Base-by-base conservation (phyloP, 2,888 invertebrate genomes). In the Drosophila gaucha region DNA sequence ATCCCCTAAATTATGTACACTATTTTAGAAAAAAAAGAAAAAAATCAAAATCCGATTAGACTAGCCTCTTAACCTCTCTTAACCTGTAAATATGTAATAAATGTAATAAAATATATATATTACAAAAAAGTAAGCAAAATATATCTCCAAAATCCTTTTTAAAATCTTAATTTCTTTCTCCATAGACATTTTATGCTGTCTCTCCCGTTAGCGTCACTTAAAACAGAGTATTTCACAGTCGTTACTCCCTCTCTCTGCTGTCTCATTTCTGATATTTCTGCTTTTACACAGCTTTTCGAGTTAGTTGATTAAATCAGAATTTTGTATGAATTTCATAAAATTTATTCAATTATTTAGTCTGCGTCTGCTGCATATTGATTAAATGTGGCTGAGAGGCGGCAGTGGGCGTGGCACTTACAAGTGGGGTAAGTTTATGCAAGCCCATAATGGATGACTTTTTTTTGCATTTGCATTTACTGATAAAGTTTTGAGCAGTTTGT, bases 391-490 rank as follows among this genome's bases (percentile, higher is more conserved):
- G 20, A 14, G 16, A 12, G 28, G 24, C 10, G 18, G 5, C n/a
- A 10, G 14, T 33, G 33, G 47, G 38, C 18, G 20, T 46, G 46
- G 22, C n/a, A n/a, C 12, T 4, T 8, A 6, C 2, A 31, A 16
- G 3, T 16, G 47, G 22, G 16, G 20, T 18, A n/a, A n/a, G 18
- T 6, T 54, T 38, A 55, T 62, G 54, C 30, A 68, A 60, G 49
- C 38, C 54, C 38, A 64, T 38, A 65, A 57, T 49, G 55, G 14
- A 16, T 8, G 10, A 8, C 36, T 16, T 35, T 39, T 28, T 46
- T 18, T 38, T 30, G n/a, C n/a, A n/a, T 18, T 30, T 44, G 22
- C 33, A 36, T 70, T 26, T 54, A 10, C 35, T 39, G 46, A 41
- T 41, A 22, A 36, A 36, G 33, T 62, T 69, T 44, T 52, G 14